Evolutionary conservation across 2,888 invertebrate species (phyloP).

Genomic region (Limnephilus rhombicus): DNA sequence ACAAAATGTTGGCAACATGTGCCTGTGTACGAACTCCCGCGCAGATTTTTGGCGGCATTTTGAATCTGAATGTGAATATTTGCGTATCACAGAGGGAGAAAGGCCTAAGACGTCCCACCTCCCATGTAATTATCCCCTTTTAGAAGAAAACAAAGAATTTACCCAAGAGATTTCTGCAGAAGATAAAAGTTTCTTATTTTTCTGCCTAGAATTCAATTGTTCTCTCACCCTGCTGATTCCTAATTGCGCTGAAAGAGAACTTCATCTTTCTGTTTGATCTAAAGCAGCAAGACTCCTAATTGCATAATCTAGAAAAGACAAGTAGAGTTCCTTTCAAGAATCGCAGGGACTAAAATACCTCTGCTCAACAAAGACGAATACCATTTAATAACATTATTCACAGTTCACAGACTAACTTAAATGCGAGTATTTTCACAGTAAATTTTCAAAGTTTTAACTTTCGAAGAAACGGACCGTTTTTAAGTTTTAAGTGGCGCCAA

Average conservation of each 20-base stretch:
- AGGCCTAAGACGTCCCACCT: neutral
- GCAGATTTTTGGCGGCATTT: too few species aligned
- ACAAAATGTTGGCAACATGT: too few species aligned
- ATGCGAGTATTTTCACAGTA: neutral
- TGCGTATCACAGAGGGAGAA: too few species aligned
- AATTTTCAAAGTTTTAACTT: neutral
- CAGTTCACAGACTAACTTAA: neutral
- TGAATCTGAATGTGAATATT: too few species aligned
- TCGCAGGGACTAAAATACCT: neutral
- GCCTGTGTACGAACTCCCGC: too few species aligned
- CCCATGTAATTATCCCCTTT: neutral
- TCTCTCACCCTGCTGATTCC: neutral
- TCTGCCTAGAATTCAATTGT: neutral
- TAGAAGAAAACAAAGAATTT: neutral
- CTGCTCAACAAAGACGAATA: neutral
- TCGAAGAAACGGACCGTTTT: neutral
- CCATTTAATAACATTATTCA: neutral
- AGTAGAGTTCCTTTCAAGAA: neutral
- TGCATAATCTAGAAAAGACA: neutral
- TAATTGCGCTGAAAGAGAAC: neutral
- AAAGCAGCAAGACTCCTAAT: constrained; percentile 9
- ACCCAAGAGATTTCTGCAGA: neutral
- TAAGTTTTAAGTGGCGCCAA: neutral
- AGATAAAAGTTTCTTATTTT: neutral
- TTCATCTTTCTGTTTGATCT: constrained; percentile 23